phyloP scores from a whole-genome alignment of 2,797 vertebrate species.

The Sebastes alutus region DNA sequence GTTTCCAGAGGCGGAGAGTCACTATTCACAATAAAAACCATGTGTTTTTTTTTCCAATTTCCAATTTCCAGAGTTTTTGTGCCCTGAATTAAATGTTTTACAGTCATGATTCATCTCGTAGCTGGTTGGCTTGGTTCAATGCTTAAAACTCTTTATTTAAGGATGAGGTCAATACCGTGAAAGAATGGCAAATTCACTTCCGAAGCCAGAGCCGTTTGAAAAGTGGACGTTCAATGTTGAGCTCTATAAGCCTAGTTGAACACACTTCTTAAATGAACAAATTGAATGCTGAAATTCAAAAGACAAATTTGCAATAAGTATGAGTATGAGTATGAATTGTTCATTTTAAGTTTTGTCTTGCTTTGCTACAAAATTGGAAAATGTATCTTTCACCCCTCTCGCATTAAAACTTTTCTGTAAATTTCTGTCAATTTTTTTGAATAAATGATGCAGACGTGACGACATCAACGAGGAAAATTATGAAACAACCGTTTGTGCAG shows the following conservation, averaged over 20 bases:
- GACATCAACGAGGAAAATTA: neutral
- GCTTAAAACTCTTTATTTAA: neutral
- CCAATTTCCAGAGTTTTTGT: neutral
- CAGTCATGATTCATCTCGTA: neutral
- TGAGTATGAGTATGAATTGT: neutral
- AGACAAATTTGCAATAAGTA: neutral
- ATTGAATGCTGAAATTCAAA: neutral
- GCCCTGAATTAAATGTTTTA: neutral
- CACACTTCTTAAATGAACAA: neutral
- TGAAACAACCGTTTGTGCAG: neutral
- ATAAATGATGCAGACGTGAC: neutral
- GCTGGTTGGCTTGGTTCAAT: neutral
- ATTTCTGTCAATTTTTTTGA: neutral
- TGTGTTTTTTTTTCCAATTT: neutral
- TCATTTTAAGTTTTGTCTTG: neutral
- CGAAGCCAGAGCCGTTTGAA: neutral
- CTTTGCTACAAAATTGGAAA: slow-evolving; percentile 9
- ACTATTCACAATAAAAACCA: neutral
- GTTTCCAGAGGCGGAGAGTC: neutral
- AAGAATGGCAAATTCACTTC: neutral
- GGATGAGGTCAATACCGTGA: neutral
- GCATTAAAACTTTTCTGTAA: neutral
- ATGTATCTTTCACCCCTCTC: neutral
- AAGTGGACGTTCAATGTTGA: too few species aligned
- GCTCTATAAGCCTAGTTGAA: neutral